Conservation (phyloP, 2,113 vertebrate species). For the Nyctereutes procyonoides region DNA sequence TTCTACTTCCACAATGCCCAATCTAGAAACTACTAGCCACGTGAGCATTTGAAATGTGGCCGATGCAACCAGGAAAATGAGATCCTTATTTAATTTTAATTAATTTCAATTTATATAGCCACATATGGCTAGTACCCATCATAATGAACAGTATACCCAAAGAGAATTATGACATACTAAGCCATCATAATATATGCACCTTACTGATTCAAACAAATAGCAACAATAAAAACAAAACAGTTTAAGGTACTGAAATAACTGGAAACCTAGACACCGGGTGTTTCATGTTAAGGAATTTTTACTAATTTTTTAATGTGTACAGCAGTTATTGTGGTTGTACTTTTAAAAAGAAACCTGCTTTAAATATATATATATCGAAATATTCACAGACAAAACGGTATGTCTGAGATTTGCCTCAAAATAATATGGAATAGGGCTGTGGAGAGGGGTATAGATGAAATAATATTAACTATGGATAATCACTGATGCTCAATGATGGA, state of each 20-base stretch:
- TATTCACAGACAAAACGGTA: background rate
- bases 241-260: background rate
- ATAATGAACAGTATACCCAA: background rate
- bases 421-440: background rate
- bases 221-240: background rate
- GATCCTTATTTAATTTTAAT: conserved; percentile 12
- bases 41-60: background rate
- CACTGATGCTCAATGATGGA: background rate
- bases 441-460: background rate
- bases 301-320: background rate
- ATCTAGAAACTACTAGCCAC: background rate
- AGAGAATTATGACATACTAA: background rate
- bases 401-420: background rate
- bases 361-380: background rate
- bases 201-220: background rate
- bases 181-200: background rate
- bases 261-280: background rate
- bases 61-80: background rate
- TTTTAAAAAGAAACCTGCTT: background rate
- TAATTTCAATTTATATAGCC: background rate
- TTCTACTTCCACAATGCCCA: background rate
- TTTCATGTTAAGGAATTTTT: background rate
- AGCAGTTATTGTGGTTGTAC: background rate
- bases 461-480: background rate
- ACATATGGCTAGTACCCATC: background rate